Evolutionary conservation across 64 coral and sea anemone species (phyloP).

Genomic region (Pocillopora damicornis): DNA sequence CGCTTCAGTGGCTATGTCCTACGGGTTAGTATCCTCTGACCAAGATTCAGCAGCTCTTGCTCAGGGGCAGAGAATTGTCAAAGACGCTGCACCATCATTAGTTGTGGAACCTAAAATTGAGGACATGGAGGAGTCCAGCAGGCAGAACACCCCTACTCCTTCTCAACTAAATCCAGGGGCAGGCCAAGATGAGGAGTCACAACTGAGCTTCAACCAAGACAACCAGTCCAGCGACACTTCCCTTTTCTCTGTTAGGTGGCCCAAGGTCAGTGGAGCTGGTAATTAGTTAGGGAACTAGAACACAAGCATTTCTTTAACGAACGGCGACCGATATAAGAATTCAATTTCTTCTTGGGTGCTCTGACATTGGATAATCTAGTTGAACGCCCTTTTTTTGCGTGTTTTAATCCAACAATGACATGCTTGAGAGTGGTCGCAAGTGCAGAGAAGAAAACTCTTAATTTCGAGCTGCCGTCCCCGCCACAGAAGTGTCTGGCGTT

Average conservation of each 20-base stretch:
- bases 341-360: too few species aligned
- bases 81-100: not conserved
- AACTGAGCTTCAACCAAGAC: slow-evolving; percentile 73
- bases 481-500: too few species aligned
- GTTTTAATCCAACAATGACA: too few species aligned
- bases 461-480: too few species aligned
- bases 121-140: slow-evolving; percentile 31
- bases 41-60: not conserved
- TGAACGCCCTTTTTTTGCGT: too few species aligned
- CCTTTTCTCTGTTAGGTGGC: slow-evolving; percentile 76
- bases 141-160: slow-evolving; percentile 7
- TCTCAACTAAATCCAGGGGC: slow-evolving; percentile 33
- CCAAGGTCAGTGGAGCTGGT: slow-evolving; percentile 49
- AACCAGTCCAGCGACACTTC: slow-evolving; percentile 60
- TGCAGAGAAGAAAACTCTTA: too few species aligned
- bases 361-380: too few species aligned
- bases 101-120: slow-evolving; percentile 3
- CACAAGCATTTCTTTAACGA: too few species aligned
- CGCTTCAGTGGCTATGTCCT: not conserved
- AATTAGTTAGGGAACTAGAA: not conserved
- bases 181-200: slow-evolving; percentile 73
- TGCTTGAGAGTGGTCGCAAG: too few species aligned
- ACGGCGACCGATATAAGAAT: too few species aligned
- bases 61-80: not conserved
- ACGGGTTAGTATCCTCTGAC: not conserved